phyloP scores from a whole-genome alignment of 2,797 vertebrate genomes.

The Liasis olivaceus region DNA sequence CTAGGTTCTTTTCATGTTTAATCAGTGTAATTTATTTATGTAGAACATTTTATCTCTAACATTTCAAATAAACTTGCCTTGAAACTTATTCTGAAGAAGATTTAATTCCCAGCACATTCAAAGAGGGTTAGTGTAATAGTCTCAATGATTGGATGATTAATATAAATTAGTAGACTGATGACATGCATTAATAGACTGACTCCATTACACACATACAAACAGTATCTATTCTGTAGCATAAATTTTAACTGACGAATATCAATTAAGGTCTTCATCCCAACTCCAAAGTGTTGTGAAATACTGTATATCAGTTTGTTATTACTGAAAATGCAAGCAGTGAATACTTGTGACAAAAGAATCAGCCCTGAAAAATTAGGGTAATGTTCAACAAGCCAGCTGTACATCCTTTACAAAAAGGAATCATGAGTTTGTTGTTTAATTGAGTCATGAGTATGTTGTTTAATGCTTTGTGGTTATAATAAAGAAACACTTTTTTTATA shows the following conservation, averaged over 20 bases:
- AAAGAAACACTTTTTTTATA: not conserved
- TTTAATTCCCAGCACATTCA: not conserved
- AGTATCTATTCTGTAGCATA: not conserved
- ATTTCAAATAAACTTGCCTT: constrained; percentile 18
- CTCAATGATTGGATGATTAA: too few relatives aligned
- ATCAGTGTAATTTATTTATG: constrained; percentile 66
- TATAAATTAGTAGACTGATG: not conserved
- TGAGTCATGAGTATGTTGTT: not conserved
- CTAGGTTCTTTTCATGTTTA: constrained; percentile 59
- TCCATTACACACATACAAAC: too few relatives aligned
- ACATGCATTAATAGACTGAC: not conserved
- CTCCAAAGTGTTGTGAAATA: not conserved
- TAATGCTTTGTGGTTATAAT: not conserved
- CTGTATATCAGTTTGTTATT: not conserved
- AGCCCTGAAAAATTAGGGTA: not conserved
- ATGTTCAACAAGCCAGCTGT: not conserved
- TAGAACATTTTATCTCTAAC: constrained; percentile 53
- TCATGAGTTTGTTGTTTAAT: not conserved
- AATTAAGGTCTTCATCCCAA: not conserved
- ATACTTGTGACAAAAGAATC: not conserved
- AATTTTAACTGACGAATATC: not conserved
- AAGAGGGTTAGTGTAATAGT: not conserved
- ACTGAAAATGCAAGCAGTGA: not conserved
- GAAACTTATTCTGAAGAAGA: not conserved
- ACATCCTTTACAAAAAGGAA: not conserved